phyloP scores from a whole-genome alignment of 2,797 vertebrate genomes.

The Crenichthys baileyi region DNA sequence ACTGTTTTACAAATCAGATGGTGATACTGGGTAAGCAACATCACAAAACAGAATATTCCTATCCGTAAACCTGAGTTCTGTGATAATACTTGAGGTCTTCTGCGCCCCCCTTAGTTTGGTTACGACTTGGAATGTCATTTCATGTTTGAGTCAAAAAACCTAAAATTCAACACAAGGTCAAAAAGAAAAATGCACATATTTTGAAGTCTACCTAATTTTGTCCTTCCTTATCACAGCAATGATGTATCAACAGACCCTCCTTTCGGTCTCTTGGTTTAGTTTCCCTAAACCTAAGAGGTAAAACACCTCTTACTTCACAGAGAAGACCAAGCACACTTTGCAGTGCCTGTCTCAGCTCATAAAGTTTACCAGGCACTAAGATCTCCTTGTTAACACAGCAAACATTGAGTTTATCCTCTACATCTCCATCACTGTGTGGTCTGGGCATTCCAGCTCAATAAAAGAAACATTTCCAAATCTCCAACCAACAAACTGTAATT shows the following conservation, averaged over 20 bases:
- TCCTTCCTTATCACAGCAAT: not conserved
- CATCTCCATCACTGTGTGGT: not conserved
- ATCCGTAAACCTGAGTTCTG: too few species aligned
- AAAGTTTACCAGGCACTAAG: not conserved
- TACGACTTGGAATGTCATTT: too few species aligned
- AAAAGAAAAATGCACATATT: not conserved
- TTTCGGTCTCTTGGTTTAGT: constrained; percentile 1
- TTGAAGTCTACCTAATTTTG: not conserved
- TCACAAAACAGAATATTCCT: too few species aligned
- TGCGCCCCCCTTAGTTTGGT: too few species aligned
- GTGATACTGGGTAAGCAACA: too few species aligned
- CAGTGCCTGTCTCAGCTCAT: not conserved
- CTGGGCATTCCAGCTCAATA: not conserved
- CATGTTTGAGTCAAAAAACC: not conserved
- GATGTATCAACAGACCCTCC: not conserved
- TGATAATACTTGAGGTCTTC: too few species aligned
- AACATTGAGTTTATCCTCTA: not conserved
- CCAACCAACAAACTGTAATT: not conserved
- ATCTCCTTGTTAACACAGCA: not conserved
- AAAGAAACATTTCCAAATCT: not conserved
- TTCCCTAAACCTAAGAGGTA: not conserved
- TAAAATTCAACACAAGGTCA: not conserved
- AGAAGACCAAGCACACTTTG: not conserved
- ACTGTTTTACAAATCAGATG: too few species aligned
- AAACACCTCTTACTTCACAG: not conserved